A percentile compares a stretch with the other conserved stretches of the same genome.
Evolutionary conservation across 2,888 invertebrate species (phyloP).

Genomic region (Helleia helle): DNA sequence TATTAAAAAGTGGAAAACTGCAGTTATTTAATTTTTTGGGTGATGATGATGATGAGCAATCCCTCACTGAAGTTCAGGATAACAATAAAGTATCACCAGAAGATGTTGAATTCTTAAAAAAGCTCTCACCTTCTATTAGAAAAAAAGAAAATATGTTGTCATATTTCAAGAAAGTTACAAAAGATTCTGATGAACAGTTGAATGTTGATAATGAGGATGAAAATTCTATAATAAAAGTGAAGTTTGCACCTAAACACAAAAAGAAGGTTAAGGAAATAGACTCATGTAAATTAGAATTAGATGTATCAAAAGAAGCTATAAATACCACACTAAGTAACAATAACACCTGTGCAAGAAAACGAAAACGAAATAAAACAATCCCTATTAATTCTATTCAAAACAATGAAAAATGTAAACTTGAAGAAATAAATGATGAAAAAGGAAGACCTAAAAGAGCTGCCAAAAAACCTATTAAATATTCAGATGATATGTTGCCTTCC

Average conservation of each 20-base stretch:
- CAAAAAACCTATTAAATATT: slow-evolving; percentile 54
- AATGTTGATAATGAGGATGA: slow-evolving; percentile 22
- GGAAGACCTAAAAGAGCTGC: slow-evolving; percentile 47
- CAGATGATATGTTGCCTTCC: slow-evolving; percentile 34
- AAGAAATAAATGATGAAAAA: slow-evolving; percentile 13
- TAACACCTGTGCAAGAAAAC: slow-evolving; percentile 24
- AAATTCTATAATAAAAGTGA: slow-evolving; percentile 42
- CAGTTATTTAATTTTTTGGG: slow-evolving; percentile 42
- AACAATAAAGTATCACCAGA: slow-evolving; percentile 35
- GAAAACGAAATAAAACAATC: slow-evolving; percentile 23
- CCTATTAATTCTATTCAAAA: slow-evolving; percentile 12
- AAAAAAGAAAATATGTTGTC: slow-evolving; percentile 75
- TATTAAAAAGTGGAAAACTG: slow-evolving; percentile 24
- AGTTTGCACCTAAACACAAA: slow-evolving; percentile 34
- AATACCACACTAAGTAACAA: too few species aligned
- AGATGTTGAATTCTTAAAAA: slow-evolving; percentile 63
- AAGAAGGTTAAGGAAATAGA: slow-evolving; percentile 31
- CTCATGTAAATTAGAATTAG: not conserved
- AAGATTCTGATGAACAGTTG: slow-evolving; percentile 30
- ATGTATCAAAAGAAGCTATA: slow-evolving; percentile 12
- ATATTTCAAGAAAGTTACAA: slow-evolving; percentile 72
- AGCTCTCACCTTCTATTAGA: slow-evolving; percentile 72
- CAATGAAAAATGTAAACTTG: slow-evolving; percentile 9
- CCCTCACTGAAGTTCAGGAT: slow-evolving; percentile 20
- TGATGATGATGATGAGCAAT: slow-evolving; percentile 23